Percentiles rank a stretch among this genome's conserved stretches.
These are phyloP conservation scores for Burhinus oedicnemus DNA, from an alignment of 2,113 vertebrate genomes.

Conservation along the genomic window DNA sequence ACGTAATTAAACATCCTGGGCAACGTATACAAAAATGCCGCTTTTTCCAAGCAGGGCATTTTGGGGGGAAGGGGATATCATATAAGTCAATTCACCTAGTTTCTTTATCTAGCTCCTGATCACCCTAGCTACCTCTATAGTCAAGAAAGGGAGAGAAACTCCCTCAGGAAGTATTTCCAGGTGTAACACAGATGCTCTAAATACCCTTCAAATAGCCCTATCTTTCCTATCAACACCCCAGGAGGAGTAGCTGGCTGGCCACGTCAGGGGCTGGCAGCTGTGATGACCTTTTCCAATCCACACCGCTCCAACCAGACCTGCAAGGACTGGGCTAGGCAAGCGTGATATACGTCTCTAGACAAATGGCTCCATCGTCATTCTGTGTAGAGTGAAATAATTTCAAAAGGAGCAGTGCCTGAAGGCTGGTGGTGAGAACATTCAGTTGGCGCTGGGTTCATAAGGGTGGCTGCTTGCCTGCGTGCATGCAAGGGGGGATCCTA, in stretches of 20 bases:
- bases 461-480: background rate
- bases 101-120: background rate
- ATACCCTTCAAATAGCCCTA: constrained; percentile 23
- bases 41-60: background rate
- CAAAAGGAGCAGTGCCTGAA: background rate
- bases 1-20: background rate
- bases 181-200: constrained; percentile 51
- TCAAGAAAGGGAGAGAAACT: background rate
- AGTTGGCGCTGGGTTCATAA: background rate
- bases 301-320: background rate
- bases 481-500: fast-evolving
- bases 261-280: background rate
- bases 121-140: background rate
- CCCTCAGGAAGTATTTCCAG: background rate
- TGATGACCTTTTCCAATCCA: constrained; percentile 17
- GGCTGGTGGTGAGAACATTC: background rate
- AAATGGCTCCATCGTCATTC: background rate
- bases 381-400: background rate
- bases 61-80: background rate
- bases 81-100: background rate
- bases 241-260: background rate
- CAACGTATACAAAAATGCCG: background rate
- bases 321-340: background rate
- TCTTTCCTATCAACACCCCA: background rate
- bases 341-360: fast-evolving